Evolutionary conservation across 1,140 invertebrate species (phyloP), one percentile per base, ranked within the genome.

Genomic region (Eubasilissa regina): DNA sequence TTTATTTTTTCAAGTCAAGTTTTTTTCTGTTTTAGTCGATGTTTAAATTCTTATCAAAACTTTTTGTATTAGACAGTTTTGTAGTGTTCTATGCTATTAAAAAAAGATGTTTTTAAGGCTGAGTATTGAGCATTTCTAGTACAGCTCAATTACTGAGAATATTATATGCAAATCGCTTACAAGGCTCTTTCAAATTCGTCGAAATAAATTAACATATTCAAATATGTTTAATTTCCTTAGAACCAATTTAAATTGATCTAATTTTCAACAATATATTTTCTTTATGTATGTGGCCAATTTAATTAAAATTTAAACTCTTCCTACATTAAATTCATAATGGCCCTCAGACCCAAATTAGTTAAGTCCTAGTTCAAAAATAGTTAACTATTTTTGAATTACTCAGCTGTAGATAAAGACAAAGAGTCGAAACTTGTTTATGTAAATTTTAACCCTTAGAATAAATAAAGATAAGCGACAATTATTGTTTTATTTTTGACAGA

Each of bases 391-490:
- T 68, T 58, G 60, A 64, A 76, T 72, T 77, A 47, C 55, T 70
- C 60, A 43, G 58, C 44, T 58, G 75, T 78, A 75, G 77, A 81
- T 79, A 82, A 74, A 73, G 74, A 70, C 74, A 78, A 77, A 79
- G 78, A 73, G 58, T 68, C 56, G 44, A 82, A 82, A 25, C 74
- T 77, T 79, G 78, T 82, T 79, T 79, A 77, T 79, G 77, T 75
- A 75, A 77, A 79, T 82, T 81, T 75, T 25, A 70, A 64, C 78
- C 62, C 72, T 73, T 56, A 53, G 53, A 77, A 66, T 62, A 75
- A 80, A 53, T 21, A n/a, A 55, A 80, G 70, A 80, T 82, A 82
- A 82, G 66, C 56, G 81, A 79, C 81, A 82, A 64, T 77, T 81
- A 58, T 53, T 72, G 25, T 19, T 70, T 55, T 79, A 66, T 78